A percentile compares a stretch with the other conserved stretches of the same genome.
Conservation (phyloP, 1,140 invertebrate genomes). For the Panagrolaimus sp. region DNA sequence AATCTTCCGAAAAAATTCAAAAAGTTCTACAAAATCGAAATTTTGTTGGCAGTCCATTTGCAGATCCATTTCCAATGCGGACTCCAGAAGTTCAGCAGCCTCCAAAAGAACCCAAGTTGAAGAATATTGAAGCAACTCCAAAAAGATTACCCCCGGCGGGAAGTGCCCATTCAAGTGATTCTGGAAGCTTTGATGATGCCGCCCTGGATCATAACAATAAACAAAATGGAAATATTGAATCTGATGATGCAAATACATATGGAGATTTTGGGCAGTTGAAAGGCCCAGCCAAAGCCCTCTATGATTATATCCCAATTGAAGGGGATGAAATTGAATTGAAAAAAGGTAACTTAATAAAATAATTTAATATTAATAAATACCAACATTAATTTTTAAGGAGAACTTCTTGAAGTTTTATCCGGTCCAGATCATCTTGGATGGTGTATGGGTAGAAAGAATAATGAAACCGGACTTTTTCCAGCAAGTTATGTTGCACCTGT, state of each 20-base stretch:
- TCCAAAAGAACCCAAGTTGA: neutral
- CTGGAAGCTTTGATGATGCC: slow-evolving; percentile 8
- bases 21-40: neutral
- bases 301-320: slow-evolving; percentile 53
- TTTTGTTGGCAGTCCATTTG: slow-evolving; percentile 22
- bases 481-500: slow-evolving; percentile 45
- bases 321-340: slow-evolving; percentile 48
- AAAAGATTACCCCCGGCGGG: neutral
- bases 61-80: slow-evolving; percentile 30
- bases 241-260: slow-evolving; percentile 27
- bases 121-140: neutral
- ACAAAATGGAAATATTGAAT: slow-evolving; percentile 11
- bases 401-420: slow-evolving; percentile 50
- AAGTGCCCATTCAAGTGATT: neutral
- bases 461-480: slow-evolving; percentile 44
- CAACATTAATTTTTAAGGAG: slow-evolving; percentile 41
- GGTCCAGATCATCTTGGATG: slow-evolving; percentile 55
- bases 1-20: neutral
- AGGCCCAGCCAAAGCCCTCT: slow-evolving; percentile 44
- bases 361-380: neutral
- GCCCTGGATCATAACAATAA: neutral
- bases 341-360: slow-evolving; percentile 44
- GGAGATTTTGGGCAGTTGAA: slow-evolving; percentile 21
- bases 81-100: slow-evolving; percentile 12
- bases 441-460: slow-evolving; percentile 48